phyloP scores from a whole-genome alignment of 64 coral and sea anemone genomes.

The Trachythela sp. region DNA sequence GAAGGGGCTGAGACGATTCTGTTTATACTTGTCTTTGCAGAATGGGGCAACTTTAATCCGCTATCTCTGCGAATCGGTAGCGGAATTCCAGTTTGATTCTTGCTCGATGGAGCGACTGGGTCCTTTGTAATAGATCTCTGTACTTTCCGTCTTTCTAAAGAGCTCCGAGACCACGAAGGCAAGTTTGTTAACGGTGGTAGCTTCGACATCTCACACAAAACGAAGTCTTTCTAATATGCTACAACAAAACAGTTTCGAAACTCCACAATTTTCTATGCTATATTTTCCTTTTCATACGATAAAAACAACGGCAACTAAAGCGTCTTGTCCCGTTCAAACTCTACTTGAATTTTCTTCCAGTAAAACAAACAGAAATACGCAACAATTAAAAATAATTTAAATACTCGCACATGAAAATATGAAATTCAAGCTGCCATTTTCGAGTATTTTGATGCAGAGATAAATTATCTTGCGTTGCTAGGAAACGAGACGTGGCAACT shows the following conservation, averaged over 20 bases:
- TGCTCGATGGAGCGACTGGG: neutral
- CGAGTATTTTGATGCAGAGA: neutral
- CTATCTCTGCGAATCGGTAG: neutral
- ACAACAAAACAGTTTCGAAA: neutral
- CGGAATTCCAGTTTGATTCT: neutral
- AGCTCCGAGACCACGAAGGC: constrained; percentile 16
- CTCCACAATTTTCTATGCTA: neutral
- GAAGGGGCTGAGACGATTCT: neutral
- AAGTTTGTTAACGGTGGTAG: neutral
- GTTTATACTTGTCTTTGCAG: neutral
- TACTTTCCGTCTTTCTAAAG: constrained; percentile 1
- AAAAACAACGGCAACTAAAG: neutral
- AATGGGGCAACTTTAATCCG: neutral
- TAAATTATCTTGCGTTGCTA: neutral
- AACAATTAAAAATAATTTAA: neutral
- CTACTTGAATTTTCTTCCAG: neutral
- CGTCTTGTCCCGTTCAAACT: neutral
- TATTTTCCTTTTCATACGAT: neutral
- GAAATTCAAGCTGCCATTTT: neutral
- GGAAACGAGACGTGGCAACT: neutral
- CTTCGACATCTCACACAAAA: neutral
- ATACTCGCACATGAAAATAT: neutral
- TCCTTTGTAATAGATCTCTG: neutral
- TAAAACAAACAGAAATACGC: neutral
- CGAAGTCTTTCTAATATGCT: neutral